Evolutionary conservation across 2,797 vertebrate genomes (phyloP).

Genomic region (Enteromius fasciolatus): DNA sequence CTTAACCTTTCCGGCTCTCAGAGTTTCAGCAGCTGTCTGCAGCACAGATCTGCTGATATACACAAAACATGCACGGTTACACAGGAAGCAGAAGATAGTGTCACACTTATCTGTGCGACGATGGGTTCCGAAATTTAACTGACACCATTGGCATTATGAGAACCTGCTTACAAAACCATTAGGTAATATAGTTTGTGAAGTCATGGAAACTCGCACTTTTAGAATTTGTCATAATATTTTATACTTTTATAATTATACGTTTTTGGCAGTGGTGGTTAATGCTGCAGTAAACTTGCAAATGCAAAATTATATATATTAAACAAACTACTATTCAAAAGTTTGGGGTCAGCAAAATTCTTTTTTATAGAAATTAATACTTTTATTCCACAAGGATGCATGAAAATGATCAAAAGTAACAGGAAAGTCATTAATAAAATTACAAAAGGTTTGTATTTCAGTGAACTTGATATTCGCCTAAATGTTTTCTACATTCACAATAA

Average conservation of each 20-base stretch:
- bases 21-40: slow-evolving; percentile 18
- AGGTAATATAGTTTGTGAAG: neutral
- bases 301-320: neutral
- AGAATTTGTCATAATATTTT: neutral
- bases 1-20: slow-evolving; percentile 35
- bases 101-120: neutral
- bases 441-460: neutral
- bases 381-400: neutral
- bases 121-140: too few relatives aligned
- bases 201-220: neutral
- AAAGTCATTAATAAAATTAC: neutral
- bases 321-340: neutral
- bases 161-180: neutral
- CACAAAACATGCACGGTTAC: neutral
- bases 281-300: neutral
- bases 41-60: slow-evolving; percentile 30
- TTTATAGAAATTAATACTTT: neutral
- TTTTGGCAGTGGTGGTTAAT: neutral
- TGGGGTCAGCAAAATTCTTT: neutral
- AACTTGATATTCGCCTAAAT: neutral
- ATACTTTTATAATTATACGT: neutral
- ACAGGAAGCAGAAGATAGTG: slow-evolving; percentile 16
- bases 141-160: neutral
- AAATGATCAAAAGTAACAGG: neutral
- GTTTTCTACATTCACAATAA: neutral